Percentiles rank a stretch among this genome's conserved stretches.
Evolutionary conservation across 2,888 invertebrate species (phyloP).

Genomic region (Trimorus sp.): DNA sequence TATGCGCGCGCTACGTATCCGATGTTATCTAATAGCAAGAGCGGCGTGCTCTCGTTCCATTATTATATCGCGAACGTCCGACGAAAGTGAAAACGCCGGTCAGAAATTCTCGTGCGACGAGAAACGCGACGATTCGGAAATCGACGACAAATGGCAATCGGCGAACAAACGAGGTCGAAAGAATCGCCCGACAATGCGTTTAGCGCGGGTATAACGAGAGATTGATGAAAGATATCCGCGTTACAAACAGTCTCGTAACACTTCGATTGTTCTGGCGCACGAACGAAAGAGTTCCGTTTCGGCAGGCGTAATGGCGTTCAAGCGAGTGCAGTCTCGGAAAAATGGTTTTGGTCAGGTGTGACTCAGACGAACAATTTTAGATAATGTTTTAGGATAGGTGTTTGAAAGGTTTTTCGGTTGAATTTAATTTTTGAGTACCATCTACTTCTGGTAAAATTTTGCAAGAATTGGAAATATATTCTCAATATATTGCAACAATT

Average conservation of each 20-base stretch:
- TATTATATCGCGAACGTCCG: constrained; percentile 49
- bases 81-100: constrained; percentile 58
- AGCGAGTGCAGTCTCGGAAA: no score
- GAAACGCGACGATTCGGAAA: constrained; percentile 23
- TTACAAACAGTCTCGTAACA: constrained; percentile 34
- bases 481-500: no score
- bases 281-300: constrained; percentile 13
- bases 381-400: no score
- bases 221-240: constrained; percentile 41
- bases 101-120: constrained; percentile 43
- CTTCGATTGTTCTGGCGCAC: constrained; percentile 26
- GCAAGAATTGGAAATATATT: no score
- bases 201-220: constrained; percentile 35
- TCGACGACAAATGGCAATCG: constrained; percentile 42
- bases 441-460: no score
- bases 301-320: neutral
- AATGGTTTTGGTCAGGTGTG: neutral
- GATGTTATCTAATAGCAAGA: constrained; percentile 60
- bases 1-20: constrained; percentile 38
- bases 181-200: constrained; percentile 46
- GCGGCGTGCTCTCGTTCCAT: constrained; percentile 44
- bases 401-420: no score
- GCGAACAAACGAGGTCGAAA: constrained; percentile 44
- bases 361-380: neutral
- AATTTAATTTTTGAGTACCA: no score